Percentiles rank a stretch among this genome's conserved stretches.
These are phyloP conservation scores for Neofelis nebulosa DNA, from an alignment of 2,113 vertebrate genomes.

Conservation along the genomic window DNA sequence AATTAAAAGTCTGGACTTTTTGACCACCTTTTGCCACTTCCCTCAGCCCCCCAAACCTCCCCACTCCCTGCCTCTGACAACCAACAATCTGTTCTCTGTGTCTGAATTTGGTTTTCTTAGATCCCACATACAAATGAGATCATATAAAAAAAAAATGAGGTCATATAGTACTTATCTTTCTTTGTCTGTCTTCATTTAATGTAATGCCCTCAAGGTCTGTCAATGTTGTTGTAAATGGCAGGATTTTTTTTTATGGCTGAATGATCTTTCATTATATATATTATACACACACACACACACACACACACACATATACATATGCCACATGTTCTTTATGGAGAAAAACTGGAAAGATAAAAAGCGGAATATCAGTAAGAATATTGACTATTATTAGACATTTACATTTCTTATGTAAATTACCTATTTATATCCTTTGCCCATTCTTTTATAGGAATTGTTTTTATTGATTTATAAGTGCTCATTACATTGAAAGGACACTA, in stretches of 20 bases:
- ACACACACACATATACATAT: neutral
- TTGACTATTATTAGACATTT: neutral
- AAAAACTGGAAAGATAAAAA: neutral
- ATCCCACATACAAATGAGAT: neutral
- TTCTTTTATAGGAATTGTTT: neutral
- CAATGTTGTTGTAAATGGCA: neutral
- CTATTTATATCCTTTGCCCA: neutral
- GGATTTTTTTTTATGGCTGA: neutral
- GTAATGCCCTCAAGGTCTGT: neutral
- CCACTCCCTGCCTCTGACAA: neutral
- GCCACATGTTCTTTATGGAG: neutral
- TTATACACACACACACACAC: too few relatives aligned
- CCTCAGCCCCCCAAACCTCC: neutral
- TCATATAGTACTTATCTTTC: neutral
- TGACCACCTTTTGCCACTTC: neutral
- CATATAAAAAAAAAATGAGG: neutral
- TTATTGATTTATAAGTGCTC: neutral
- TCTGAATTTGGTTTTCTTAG: neutral
- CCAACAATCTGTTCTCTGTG: neutral
- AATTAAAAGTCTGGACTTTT: neutral
- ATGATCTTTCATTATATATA: neutral
- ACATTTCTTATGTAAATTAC: constrained; percentile 31
- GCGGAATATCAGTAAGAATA: neutral
- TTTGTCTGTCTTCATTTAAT: neutral
- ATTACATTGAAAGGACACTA: neutral